Evolutionary conservation across 2,113 vertebrate genomes (phyloP), one percentile per base, ranked within the genome.

Genomic region (Macquaria ambigua): DNA sequence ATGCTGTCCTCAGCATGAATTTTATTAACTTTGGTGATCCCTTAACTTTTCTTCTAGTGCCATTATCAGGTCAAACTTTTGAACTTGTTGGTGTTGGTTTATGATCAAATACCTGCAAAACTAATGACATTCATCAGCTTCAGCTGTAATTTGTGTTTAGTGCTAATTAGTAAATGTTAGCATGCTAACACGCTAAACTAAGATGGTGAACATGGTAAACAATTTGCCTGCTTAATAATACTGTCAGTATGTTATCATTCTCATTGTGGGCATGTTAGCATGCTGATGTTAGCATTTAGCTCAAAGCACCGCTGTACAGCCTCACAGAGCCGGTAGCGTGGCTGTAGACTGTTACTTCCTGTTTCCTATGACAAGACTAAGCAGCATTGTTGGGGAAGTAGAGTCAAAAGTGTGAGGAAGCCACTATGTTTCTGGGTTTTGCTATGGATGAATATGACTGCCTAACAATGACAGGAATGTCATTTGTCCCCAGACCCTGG

Each of bases 381-480:
- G 73, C 25, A 59, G 46, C 53, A 77, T 84, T 89, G 87, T 93
- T 86, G 50, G 86, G 68, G 72, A 83, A 68, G n/a, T 41, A 3
- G 25, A 62, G 23, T 66, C 41, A 50, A 88, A 86, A 43, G 77
- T 66, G 34, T 16, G 63, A 87, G n/a, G 63, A 87, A 34, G 70
- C 62, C 64, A 70, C 88, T 83, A 41, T 76, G 41, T 56, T 50
- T 53, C 15, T 25, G 46, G 14, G 18, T 69, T 25, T 77, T 72
- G 23, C 59, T 7, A 3, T 25, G 28, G 43, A 2, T 46, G 43
- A 61, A 58, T 80, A 1, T 16, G 34, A 58, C 37, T 25, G 72
- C 37, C 34, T n/a, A 79, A 93, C 89, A 91, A 92, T 88, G 56
- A 87, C 79, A 83, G 84, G 86, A 89, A 94, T 85, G 43, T 43